Percentiles rank a stretch among this genome's conserved stretches.
Conservation (phyloP, 2,113 vertebrate species). For the Carlito syrichta region DNA sequence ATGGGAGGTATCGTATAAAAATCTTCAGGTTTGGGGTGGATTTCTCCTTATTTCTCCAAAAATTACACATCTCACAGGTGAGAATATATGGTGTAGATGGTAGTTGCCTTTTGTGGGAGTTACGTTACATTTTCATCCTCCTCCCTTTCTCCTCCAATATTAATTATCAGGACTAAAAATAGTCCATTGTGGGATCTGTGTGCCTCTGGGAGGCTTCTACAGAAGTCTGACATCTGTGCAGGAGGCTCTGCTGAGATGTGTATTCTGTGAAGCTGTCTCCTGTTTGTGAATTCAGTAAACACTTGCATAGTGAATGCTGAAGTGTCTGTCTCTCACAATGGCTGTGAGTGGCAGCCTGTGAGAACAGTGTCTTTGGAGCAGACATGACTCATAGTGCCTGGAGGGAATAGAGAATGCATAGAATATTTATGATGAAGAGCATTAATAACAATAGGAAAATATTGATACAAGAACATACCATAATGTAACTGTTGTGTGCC, state of each 20-base stretch:
- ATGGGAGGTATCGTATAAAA: not conserved
- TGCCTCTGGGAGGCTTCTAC: slow-evolving; percentile 26
- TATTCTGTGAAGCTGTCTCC: slow-evolving; percentile 74
- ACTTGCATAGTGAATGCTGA: not conserved
- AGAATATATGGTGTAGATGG: slow-evolving; percentile 58
- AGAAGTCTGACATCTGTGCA: slow-evolving; percentile 58
- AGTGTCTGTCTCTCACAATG: not conserved
- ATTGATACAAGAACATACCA: not conserved
- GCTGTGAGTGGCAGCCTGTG: slow-evolving; percentile 54
- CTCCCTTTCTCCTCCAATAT: slow-evolving; percentile 64
- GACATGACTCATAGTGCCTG: slow-evolving; percentile 62
- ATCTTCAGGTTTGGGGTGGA: slow-evolving; percentile 2
- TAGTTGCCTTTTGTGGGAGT: slow-evolving; percentile 69
- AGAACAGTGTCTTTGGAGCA: slow-evolving; percentile 57
- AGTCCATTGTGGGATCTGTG: slow-evolving; percentile 62
- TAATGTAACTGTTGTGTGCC: not conserved
- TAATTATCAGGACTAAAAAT: slow-evolving; percentile 83
- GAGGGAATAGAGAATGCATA: slow-evolving; percentile 47
- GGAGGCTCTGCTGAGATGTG: slow-evolving; percentile 21
- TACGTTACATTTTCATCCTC: slow-evolving; percentile 65
- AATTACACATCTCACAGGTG: slow-evolving; percentile 57
- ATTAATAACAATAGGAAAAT: slow-evolving; percentile 56
- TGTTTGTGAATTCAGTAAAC: slow-evolving; percentile 57
- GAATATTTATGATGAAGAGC: slow-evolving; percentile 52
- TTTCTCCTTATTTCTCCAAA: slow-evolving; percentile 50